These are phyloP conservation scores for Yasuhikotakia modesta DNA, from an alignment of 2,797 vertebrate genomes.

Conservation along the genomic window DNA sequence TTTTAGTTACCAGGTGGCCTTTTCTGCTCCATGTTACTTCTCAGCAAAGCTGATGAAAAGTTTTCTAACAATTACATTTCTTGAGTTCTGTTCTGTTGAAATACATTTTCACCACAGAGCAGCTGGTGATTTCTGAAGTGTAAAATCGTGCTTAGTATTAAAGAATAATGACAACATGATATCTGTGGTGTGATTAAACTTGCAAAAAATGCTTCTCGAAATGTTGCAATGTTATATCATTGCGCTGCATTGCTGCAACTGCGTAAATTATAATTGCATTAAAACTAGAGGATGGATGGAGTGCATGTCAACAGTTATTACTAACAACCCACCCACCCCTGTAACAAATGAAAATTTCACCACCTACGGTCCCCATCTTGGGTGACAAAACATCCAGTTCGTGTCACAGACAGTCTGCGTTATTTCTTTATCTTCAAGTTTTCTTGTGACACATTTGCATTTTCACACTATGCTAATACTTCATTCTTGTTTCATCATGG, in stretches of 20 bases:
- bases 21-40: conserved; percentile 1
- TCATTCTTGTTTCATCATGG: conserved; percentile 32
- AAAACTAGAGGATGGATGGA: conserved; percentile 21
- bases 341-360: conserved; percentile 49
- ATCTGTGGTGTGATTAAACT: conserved; percentile 13
- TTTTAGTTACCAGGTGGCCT: background rate
- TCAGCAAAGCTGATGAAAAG: background rate
- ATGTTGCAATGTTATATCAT: background rate
- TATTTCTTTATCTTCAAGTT: conserved; percentile 32
- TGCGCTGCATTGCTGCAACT: conserved; percentile 6
- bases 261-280: conserved; percentile 1
- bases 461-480: conserved; percentile 38
- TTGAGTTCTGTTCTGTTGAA: conserved; percentile 7
- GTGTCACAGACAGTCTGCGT: conserved; percentile 38
- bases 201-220: conserved; percentile 2
- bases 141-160: conserved; percentile 19
- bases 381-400: conserved; percentile 47
- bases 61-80: background rate
- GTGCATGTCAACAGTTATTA: conserved; percentile 48
- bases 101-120: background rate
- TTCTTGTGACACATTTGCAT: conserved; percentile 46
- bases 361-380: conserved; percentile 51
- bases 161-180: conserved; percentile 29
- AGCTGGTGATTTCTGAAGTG: background rate
- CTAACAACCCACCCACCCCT: conserved; percentile 46